Evolutionary conservation across 2,113 vertebrate genomes (phyloP), one percentile per base, ranked within the genome.

Genomic region (Leptobrachium ailaonicum): DNA sequence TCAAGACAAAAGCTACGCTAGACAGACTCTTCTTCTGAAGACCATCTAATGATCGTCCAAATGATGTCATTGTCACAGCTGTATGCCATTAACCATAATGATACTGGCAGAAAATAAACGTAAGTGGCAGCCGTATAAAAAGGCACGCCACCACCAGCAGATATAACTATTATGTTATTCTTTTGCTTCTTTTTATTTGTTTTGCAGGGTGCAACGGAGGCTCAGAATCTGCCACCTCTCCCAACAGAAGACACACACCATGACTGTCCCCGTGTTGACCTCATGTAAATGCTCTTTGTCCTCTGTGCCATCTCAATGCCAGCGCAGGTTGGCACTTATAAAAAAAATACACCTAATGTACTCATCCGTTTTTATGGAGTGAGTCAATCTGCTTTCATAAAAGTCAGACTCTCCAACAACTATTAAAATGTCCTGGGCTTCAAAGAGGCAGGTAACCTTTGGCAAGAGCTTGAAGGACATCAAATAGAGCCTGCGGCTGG

Each of bases 401-500:
- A 8, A 50, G 47, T 4, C 47, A 50, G 4, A 8, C 47, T 50
- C 47, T 50, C 47, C 47, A 50, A 50, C 47, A 50, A 50, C 47
- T 4, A 50, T 50, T 50, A 50, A 50, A 50, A 50, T 50, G 47
- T 50, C 47, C 47, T 50, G 47, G 47, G 8, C 47, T 50, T 50
- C 47, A 50, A 60, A 60, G 20, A 10, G 56, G 10, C 56, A 60
- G 11, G 11, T 60, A 60, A 60, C 56, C 56, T 60, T 60, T 60
- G 56, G 56, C 32, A 40, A 32, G 7, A 71, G 70, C 9, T 32
- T 41, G 71, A 73, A 73, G 40, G 53, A 13, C 71, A 73, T 41
- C n/a, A 47, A 70, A 47, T 70, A 44, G 68, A 8, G 70, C 10
- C 44, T 45, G 50, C 41, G 41, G 41, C 66, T 3, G 41, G 47